A percentile compares a stretch with the other conserved stretches of the same genome.
Evolutionary conservation across 2,113 vertebrate species (phyloP).

Genomic region (Hiodon alosoides): DNA sequence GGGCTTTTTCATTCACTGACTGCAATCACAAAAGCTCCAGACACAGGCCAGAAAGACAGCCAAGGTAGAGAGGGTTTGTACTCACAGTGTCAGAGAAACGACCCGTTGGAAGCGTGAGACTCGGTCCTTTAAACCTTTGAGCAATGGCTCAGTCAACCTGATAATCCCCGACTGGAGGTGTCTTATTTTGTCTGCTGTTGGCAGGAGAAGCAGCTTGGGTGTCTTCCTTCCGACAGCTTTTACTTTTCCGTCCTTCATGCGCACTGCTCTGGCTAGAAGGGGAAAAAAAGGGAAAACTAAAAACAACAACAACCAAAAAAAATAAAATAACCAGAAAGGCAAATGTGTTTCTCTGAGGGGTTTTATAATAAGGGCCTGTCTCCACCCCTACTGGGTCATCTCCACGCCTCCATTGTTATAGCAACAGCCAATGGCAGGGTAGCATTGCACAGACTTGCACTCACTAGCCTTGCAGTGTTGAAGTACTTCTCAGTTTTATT

Average conservation of each 20-base stretch:
- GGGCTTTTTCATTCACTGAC: too few species aligned
- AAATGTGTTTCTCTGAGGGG: constrained; percentile 46
- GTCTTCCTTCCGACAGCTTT: too few species aligned
- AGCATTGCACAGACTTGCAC: constrained; percentile 35
- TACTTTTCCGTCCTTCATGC: background rate
- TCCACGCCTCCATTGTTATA: constrained; percentile 60
- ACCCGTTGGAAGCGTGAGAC: too few species aligned
- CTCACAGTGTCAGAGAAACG: too few species aligned
- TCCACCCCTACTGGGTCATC: constrained; percentile 47
- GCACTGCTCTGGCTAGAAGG: constrained; percentile 13
- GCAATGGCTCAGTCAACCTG: too few species aligned
- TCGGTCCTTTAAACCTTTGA: too few species aligned
- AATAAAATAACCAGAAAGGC: constrained; percentile 34
- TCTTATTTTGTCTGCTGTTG: too few species aligned
- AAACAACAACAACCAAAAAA: constrained; percentile 16
- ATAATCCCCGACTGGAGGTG: too few species aligned
- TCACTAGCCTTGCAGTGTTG: constrained; percentile 40
- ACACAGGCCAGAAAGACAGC: too few species aligned
- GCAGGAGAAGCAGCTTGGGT: too few species aligned
- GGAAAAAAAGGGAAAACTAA: constrained; percentile 7
- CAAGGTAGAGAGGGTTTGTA: too few species aligned
- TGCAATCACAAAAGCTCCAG: too few species aligned
- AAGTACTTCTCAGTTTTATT: constrained; percentile 37
- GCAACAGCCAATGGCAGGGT: constrained; percentile 56
- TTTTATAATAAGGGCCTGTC: constrained; percentile 56